Base-by-base conservation (phyloP, 1,140 invertebrate species). In the Plectrocnemia conspersa region DNA sequence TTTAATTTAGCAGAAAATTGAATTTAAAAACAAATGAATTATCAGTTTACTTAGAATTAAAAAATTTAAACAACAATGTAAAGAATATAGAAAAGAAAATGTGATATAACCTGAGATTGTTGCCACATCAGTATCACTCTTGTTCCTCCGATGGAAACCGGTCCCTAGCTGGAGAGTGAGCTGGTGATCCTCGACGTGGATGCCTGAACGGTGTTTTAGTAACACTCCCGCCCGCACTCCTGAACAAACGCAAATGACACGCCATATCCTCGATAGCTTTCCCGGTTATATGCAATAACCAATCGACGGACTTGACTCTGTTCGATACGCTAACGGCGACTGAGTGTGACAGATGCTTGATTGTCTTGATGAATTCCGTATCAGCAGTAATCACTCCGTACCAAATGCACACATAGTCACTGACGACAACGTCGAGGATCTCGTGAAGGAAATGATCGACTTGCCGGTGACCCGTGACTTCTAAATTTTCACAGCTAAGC, bases 231-330 rank as follows among this genome's bases (percentile, higher is more conserved):
- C 85, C 71, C 55, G 87, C 80, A 70, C 83, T 89, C 71, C 78
- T 84, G 67, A 89, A 95, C 11, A 95, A 70, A 61, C 89, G 79
- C 59, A 95, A 79, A 73, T 96, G 92, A 15, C 86, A 87, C 3
- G 90, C 91, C 56, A 91, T 82, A 76, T 94, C 91, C 71, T 96
- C 91, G 3, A 94, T 89, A 49, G 95, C 77, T 52, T 83, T 78
- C 24, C 88, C 89, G 19, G 91, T 92, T 44, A 95, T 77, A 61
- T 90, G 85, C 11, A 88, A 83, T 63, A 92, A 86, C 89, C 91
- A 93, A 73, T 94, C 89, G 3, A 93, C 82, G 66, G 88, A 82
- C 76, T 92, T 91, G 24, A 92, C 79, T 67, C 90, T 91, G 66
- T 80, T 81, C 19, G 78, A 74, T 54, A 81, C 64, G 65, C 80